Conservation (phyloP, 2,113 vertebrate genomes). For the Tachuris rubrigastra region DNA sequence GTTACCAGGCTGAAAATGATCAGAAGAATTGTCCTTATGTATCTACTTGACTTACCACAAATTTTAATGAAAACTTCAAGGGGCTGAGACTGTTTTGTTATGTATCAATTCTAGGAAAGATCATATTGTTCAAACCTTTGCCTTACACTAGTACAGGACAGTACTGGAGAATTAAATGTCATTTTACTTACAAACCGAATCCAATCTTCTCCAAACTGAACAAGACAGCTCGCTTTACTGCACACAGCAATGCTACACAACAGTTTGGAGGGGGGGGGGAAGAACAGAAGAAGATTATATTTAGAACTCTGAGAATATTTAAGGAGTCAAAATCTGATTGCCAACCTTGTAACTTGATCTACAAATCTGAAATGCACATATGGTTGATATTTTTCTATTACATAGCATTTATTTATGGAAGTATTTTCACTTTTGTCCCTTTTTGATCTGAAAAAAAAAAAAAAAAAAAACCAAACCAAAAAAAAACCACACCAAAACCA, state of each 20-base stretch:
- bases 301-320: slow-evolving; percentile 29
- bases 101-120: neutral
- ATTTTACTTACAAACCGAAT: neutral
- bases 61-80: neutral
- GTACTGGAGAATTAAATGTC: neutral
- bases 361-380: slow-evolving; percentile 17
- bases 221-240: neutral
- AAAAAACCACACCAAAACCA: too few species aligned
- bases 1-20: neutral
- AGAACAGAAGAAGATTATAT: neutral
- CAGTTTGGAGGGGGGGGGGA: neutral
- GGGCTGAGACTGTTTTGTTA: neutral
- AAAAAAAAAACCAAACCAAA: neutral
- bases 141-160: neutral
- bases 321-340: slow-evolving; percentile 22
- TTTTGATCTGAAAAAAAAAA: slow-evolving; percentile 18
- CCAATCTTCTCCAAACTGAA: neutral
- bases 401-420: slow-evolving; percentile 12
- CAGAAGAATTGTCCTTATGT: neutral
- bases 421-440: slow-evolving; percentile 17
- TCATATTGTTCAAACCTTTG: neutral
- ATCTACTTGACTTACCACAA: neutral
- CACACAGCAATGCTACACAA: neutral
- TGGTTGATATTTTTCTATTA: slow-evolving; percentile 33
- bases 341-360: slow-evolving; percentile 15